Evolutionary conservation across 2,888 invertebrate genomes (phyloP).

Genomic region (Dryobota labecula): DNA sequence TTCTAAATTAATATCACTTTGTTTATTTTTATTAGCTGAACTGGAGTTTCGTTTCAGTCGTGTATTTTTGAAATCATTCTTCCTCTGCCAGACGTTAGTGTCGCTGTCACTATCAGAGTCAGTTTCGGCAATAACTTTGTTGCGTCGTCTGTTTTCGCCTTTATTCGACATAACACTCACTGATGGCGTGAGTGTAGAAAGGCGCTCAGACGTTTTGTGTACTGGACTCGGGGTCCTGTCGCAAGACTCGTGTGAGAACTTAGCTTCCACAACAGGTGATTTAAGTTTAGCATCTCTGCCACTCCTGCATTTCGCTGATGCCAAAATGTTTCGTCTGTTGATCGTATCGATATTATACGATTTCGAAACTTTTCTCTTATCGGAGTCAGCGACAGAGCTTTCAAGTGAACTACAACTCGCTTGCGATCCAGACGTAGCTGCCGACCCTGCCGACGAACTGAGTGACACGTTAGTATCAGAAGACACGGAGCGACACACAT

Average conservation of each 20-base stretch:
- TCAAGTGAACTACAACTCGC: slow-evolving; percentile 93
- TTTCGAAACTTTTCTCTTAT: slow-evolving; percentile 93
- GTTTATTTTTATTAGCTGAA: slow-evolving; percentile 82
- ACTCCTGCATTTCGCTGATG: slow-evolving; percentile 96
- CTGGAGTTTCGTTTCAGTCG: slow-evolving; percentile 86
- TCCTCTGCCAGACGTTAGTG: slow-evolving; percentile 84
- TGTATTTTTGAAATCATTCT: slow-evolving; percentile 86
- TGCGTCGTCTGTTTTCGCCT: slow-evolving; percentile 87
- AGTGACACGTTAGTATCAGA: slow-evolving; percentile 94
- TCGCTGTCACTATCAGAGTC: slow-evolving; percentile 85
- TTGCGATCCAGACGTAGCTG: slow-evolving; percentile 93
- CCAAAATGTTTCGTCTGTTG: slow-evolving; percentile 96
- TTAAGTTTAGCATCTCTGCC: slow-evolving; percentile 94
- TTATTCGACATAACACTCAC: slow-evolving; percentile 90
- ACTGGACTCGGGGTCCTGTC: slow-evolving; percentile 88
- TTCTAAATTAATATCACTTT: slow-evolving; percentile 77
- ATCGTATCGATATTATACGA: slow-evolving; percentile 95
- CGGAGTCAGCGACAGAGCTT: slow-evolving; percentile 91
- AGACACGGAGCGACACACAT: slow-evolving; percentile 92
- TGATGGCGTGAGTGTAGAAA: slow-evolving; percentile 89
- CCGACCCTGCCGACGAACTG: slow-evolving; percentile 93
- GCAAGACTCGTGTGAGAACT: slow-evolving; percentile 91
- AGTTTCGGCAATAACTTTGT: slow-evolving; percentile 86
- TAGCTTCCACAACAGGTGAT: slow-evolving; percentile 93
- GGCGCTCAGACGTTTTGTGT: slow-evolving; percentile 87